These are phyloP conservation scores for Salarias fasciatus DNA, from an alignment of 2,797 vertebrate species.

Conservation along the genomic window DNA sequence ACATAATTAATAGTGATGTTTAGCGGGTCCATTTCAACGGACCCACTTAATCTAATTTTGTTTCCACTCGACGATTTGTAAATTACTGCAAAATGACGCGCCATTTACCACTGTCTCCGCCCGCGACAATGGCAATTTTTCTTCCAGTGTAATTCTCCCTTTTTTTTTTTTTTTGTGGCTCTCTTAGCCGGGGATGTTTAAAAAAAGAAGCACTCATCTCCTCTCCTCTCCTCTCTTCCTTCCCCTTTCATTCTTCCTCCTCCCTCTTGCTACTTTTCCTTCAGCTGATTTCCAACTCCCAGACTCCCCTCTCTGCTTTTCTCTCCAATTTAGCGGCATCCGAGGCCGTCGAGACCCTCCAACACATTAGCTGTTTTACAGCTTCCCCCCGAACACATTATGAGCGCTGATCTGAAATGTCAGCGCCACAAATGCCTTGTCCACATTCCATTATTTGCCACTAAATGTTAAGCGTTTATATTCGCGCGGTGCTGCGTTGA, in stretches of 20 bases:
- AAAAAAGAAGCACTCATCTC: slow-evolving; percentile 53
- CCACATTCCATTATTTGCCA: slow-evolving; percentile 74
- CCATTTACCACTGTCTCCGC: slow-evolving; percentile 85
- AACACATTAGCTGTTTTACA: slow-evolving; percentile 77
- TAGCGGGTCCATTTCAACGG: slow-evolving; percentile 84
- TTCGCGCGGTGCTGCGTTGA: slow-evolving; percentile 68
- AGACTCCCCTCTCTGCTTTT: slow-evolving; percentile 59
- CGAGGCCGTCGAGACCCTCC: slow-evolving; percentile 59
- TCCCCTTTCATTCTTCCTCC: slow-evolving; percentile 36
- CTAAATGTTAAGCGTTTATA: slow-evolving; percentile 81
- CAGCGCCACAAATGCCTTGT: slow-evolving; percentile 79
- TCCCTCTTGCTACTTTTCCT: slow-evolving; percentile 44
- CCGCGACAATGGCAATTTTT: slow-evolving; percentile 82
- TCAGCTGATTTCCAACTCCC: slow-evolving; percentile 61
- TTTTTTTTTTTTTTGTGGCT: slow-evolving; percentile 67
- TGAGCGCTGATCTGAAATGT: slow-evolving; percentile 81
- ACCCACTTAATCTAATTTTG: slow-evolving; percentile 88
- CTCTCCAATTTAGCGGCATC: slow-evolving; percentile 71
- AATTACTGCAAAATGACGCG: slow-evolving; percentile 85
- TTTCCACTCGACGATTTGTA: slow-evolving; percentile 87
- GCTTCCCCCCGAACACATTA: slow-evolving; percentile 76
- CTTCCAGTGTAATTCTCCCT: slow-evolving; percentile 76
- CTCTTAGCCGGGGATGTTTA: slow-evolving; percentile 50
- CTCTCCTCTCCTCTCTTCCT: slow-evolving; percentile 17
- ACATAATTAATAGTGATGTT: slow-evolving; percentile 87